Base-by-base conservation (phyloP, 2,888 invertebrate species). In the Polydrusus cervinus region DNA sequence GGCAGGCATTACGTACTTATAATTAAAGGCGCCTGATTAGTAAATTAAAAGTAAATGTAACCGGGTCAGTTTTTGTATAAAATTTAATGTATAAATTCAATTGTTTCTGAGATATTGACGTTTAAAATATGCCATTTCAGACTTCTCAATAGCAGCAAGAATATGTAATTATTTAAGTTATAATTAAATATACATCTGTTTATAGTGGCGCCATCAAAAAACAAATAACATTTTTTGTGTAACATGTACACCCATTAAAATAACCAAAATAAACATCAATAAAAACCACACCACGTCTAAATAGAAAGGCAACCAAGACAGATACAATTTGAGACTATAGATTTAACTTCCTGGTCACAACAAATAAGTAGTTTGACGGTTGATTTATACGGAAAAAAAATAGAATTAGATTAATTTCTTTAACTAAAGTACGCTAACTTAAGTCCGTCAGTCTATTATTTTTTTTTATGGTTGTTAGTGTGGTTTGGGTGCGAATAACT, bases 301-400 rank as follows among this genome's bases (percentile, higher is more conserved):
- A 60, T 68, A 30, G 68, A 57, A 68, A 68, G 68, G 68, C 51
- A 51, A 14, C 43, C n/a, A 53, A 55, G 7, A 55, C 16, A 25
- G 5, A 10, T 40, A 10, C 20, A 13, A 6, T 9, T 25, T 51
- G 18, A 51, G 8, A 25, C 47, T 9, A 8, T 16, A 10, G 1
- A 10, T 34, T n/a, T 45, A 20, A 49, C 68, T 68, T 68, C 68
- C 68, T 68, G 57, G 68, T 68, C 9, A 18, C 43, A 45, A 30
- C 34, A 55, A 57, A 8, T 68, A n/a, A n/a, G 57, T 18, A 57
- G 57, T 57, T 57, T 68, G 68, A 57, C 68, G 60, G 30, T 67
- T 40, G 57, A 68, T 57, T 20, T 6, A n/a, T 30, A 13, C 49
- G 49, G 49, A 14, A 68, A 57, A 60, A 67, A 67, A 6, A 7